Base-by-base conservation (phyloP, 2,797 vertebrate species). In the Phrynocephalus forsythii region DNA sequence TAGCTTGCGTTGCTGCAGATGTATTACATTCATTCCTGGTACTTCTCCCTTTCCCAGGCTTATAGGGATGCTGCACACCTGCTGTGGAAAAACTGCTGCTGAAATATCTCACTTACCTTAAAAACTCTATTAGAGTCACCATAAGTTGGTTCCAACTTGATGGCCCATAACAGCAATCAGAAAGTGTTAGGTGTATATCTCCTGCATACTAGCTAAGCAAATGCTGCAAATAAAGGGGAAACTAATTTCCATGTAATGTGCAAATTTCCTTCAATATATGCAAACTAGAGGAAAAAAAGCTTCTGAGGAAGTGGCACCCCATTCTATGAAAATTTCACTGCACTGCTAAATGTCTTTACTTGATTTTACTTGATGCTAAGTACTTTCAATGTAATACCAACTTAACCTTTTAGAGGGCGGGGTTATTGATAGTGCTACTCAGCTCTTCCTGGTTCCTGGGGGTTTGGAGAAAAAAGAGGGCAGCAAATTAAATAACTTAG, bases 401-500 rank as follows among this genome's bases (percentile, higher is more conserved):
- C 86, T 91, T 93, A 94, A 95, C 95, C 95, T 96, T 94, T 95
- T 94, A 73, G 95, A 95, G 92, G 91, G 38, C 5, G 93, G 86
- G 90, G 93, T 90, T 93, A 97, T 95, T 52, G 95, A 96, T 94
- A 79, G 7, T 69, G 79, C 63, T 92, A 91, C 80, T 87, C 83
- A 93, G 94, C 88, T 92, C 88, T 95, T 94, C 95, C 89, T 93
- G 91, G 93, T 95, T 94, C 95, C n/a, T 93, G 77, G 91, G 86
- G 90, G 86, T 30, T 50, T n/a, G 87, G 87, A 92, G 63, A 94
- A 84, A 52, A 68, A 30, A 33, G 85, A 79, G 90, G 93, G 91
- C 26, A 76, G 92, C 93, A 95, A 95, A 96, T 96, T 94, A 95
- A 96, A 96, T 95, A 95, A 88, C 93, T 95, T 95, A 95, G 95